Conservation (phyloP, 2,113 vertebrate species). For the Oreotrochilus melanogaster region DNA sequence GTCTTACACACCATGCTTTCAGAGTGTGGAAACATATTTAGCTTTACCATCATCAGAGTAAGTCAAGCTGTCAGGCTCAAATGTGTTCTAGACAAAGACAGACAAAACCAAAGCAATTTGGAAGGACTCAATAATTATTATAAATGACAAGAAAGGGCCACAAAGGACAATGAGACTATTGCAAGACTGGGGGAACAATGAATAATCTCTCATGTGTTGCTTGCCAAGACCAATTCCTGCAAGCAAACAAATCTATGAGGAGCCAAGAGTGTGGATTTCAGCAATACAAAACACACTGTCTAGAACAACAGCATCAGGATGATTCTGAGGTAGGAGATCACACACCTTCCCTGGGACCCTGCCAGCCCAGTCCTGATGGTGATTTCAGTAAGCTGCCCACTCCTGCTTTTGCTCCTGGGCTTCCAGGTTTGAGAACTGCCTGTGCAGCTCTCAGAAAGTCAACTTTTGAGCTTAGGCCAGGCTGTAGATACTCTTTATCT, state of each 20-base stretch:
- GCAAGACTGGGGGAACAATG: neutral
- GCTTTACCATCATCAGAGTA: neutral
- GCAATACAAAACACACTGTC: neutral
- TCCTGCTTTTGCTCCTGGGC: neutral
- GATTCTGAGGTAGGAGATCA: neutral
- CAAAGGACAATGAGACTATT: neutral
- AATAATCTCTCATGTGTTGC: neutral
- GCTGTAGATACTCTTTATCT: neutral
- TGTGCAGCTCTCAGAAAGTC: neutral
- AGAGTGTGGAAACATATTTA: neutral
- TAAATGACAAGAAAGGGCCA: neutral
- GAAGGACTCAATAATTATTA: neutral
- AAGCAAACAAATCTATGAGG: neutral
- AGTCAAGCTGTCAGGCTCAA: neutral
- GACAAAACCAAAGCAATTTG: neutral
- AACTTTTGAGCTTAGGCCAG: neutral
- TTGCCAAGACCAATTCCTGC: neutral
- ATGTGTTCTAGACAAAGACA: neutral
- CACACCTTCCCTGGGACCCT: fast-evolving
- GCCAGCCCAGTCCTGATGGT: neutral
- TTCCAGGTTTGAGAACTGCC: neutral
- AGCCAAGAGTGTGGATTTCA: neutral
- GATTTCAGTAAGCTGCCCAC: fast-evolving
- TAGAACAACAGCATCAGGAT: fast-evolving
- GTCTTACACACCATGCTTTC: neutral